Base-by-base conservation (phyloP, 2,888 invertebrate species). In the Eupsilia transversa region DNA sequence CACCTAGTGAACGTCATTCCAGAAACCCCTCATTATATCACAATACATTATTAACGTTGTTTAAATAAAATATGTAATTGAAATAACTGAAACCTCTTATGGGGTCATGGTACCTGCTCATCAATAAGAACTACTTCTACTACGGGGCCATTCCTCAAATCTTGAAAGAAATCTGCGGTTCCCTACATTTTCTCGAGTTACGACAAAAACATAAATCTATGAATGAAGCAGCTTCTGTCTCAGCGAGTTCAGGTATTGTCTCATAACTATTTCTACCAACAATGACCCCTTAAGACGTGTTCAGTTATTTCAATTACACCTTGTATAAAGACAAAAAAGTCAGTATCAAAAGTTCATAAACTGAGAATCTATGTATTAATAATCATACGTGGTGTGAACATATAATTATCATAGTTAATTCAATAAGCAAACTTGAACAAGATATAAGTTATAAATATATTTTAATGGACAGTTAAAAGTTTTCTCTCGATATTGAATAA, bases 391-490 rank as follows among this genome's bases (percentile, higher is more conserved):
- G n/a, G n/a, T n/a, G n/a, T n/a, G n/a, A n/a, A n/a, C n/a, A n/a
- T n/a, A n/a, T n/a, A n/a, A 38, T n/a, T 17, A 38, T n/a, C 38
- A 17, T n/a, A n/a, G 20, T 12, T 30, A n/a, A 38, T 49, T 27
- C 27, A 67, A 43, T 52, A 35, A 27, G 27, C 33, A 43, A 66
- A 61, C 43, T 70, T 27, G 66, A 60, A 59, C 46, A 64, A 72
- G 56, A 68, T 65, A 65, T 57, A 38, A 56, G 56, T 43, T 65
- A 60, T 57, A 82, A 67, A 71, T 74, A 77, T 70, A 56, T 46
- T 72, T 69, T 78, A 78, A 78, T 74, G 64, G 64, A 56, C 79
- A 65, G 70, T 79, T 78, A 52, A 71, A 68, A 68, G 46, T 81
- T 70, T 63, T 14, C 12, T 23, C 56, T 38, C 67, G 64, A 79